Evolutionary conservation across 2,797 vertebrate species (phyloP).

Genomic region (Poeciliopsis infans): DNA sequence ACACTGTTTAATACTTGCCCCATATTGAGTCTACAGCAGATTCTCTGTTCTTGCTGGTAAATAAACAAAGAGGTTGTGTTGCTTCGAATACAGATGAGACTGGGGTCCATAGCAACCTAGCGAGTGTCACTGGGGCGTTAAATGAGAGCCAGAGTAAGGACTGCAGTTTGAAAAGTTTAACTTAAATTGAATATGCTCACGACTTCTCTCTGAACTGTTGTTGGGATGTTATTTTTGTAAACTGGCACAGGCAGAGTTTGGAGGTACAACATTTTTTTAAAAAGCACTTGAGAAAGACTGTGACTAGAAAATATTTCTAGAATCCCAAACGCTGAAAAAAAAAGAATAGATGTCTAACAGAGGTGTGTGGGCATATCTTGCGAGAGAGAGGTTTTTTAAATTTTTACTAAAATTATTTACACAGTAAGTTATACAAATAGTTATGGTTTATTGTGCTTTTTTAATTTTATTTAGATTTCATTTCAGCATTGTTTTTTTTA

Average conservation of each 20-base stretch:
- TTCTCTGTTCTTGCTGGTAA: conserved; percentile 42
- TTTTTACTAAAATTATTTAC: background rate
- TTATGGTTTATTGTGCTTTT: background rate
- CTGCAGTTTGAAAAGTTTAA: background rate
- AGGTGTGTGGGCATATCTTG: background rate
- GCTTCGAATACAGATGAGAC: conserved; percentile 50
- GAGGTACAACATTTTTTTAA: background rate
- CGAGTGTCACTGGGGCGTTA: conserved; percentile 1
- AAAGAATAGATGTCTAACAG: background rate
- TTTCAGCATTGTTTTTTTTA: background rate
- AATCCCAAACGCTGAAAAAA: background rate
- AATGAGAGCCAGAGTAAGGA: conserved; percentile 22
- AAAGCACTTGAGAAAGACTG: background rate
- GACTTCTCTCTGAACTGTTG: background rate
- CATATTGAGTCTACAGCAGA: conserved; percentile 30
- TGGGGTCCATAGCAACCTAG: conserved; percentile 4
- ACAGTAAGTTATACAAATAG: background rate
- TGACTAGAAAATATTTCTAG: background rate
- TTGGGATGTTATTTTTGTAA: background rate
- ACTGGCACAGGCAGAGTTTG: background rate
- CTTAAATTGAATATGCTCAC: conserved; percentile 3
- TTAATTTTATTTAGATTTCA: background rate
- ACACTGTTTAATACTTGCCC: conserved; percentile 6
- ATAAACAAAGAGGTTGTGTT: conserved; percentile 49
- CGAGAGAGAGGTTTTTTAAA: background rate